Base-by-base conservation (phyloP, 2,888 invertebrate genomes). In the Orchesellides sinensis region DNA sequence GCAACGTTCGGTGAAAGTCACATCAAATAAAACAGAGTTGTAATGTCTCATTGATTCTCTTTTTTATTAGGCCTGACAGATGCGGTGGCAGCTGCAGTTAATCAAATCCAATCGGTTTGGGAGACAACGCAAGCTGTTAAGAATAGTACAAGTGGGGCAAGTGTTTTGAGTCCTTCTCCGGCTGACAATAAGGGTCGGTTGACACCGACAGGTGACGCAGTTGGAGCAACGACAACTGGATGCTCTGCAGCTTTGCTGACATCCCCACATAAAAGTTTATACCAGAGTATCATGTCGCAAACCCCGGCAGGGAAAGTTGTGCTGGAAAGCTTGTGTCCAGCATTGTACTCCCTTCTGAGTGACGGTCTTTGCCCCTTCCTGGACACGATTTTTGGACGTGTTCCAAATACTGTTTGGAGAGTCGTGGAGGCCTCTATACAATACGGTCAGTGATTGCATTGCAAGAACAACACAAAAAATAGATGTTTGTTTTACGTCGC, bases 391-490 rank as follows among this genome's bases (percentile, higher is more conserved):
- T 96, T 96, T 89, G 96, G 96, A 52, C 94, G 95, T 19, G 95
- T 96, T 69, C 93, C 94, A 87, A 96, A 96, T 89, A 95, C 95
- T 6, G 95, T 96, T 68, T 97, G 96, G 96, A 95, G 95, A 91
- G 95, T 97, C 87, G 94, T 96, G 4, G 96, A 96, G 90, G 95
- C 95, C 40, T 95, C 96, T 8, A 94, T 96, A 14, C 95, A 96
- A 90, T 94, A 95, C 92, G 96, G 94, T 92, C 90, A 88, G 89
- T 84, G n/a, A 10, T 40, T 40, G 10, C 2, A 5, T 8, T 8
- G 40, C 40, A 14, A 8, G 3, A n/a, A n/a, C n/a, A n/a, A n/a
- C n/a, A 35, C 17, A 29, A 74, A 61, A 49, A 45, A 12, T 61
- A 23, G 19, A 5, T 54, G 5, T 73, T 3, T 40, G 25, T 66